A percentile compares a stretch with the other conserved stretches of the same genome.
These are phyloP conservation scores for Sclerurus mexicanus DNA, from an alignment of 2,113 vertebrate genomes.

Conservation along the genomic window DNA sequence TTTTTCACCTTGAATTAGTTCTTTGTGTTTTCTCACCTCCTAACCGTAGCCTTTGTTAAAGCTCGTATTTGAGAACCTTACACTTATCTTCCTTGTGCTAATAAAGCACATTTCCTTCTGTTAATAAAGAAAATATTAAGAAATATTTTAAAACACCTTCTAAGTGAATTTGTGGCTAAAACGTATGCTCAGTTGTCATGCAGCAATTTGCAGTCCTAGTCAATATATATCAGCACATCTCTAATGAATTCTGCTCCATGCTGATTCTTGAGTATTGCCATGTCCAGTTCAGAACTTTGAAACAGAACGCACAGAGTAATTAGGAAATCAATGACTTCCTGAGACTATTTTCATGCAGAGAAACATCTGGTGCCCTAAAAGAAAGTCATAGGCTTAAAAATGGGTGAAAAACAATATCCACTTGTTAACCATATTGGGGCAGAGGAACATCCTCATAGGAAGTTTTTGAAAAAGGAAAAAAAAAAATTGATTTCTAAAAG, in stretches of 20 bases:
- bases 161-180: background rate
- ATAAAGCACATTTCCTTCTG: background rate
- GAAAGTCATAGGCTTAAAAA: background rate
- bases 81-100: background rate
- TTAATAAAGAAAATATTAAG: background rate
- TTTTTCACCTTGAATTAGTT: slow-evolving; percentile 27
- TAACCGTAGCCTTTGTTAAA: background rate
- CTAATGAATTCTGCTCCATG: background rate
- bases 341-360: background rate
- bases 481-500: background rate
- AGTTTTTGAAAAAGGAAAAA: background rate
- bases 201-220: background rate
- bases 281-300: background rate
- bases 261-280: background rate
- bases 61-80: background rate
- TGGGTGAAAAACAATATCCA: background rate
- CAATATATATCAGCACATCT: background rate
- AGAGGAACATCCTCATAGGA: background rate
- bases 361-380: background rate
- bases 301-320: background rate
- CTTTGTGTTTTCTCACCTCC: background rate
- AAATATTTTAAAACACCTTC: background rate
- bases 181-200: background rate
- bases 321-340: background rate
- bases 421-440: background rate